Percentiles rank a stretch among this genome's conserved stretches.
phyloP scores from a whole-genome alignment of 2,888 invertebrate genomes.

The Pachymerium ferrugineum region DNA sequence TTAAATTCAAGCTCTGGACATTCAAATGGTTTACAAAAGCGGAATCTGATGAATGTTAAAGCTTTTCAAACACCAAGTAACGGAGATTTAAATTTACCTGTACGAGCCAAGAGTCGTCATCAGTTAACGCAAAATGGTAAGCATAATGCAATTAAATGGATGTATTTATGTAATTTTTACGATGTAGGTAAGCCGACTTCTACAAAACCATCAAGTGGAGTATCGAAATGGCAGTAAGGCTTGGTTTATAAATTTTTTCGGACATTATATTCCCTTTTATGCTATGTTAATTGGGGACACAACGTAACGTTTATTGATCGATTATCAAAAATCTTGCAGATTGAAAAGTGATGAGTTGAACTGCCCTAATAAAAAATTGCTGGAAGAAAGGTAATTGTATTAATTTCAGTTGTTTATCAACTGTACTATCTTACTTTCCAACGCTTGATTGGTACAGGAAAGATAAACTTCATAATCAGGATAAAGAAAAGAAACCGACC shows the following conservation, averaged over 20 bases:
- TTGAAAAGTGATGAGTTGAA: background rate
- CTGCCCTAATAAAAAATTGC: background rate
- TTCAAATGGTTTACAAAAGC: background rate
- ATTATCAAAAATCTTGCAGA: conserved; percentile 3
- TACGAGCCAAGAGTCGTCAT: too few relatives aligned
- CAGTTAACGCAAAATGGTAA: too few relatives aligned
- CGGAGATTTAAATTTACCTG: too few relatives aligned
- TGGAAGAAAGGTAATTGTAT: background rate
- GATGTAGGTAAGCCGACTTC: too few relatives aligned
- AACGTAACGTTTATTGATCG: too few relatives aligned
- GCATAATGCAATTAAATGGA: too few relatives aligned
- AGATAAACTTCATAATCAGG: background rate
- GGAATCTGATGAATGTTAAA: background rate
- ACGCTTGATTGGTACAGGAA: conserved; percentile 12
- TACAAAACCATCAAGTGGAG: background rate
- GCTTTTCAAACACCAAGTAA: background rate
- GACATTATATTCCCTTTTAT: background rate
- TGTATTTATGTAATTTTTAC: too few relatives aligned
- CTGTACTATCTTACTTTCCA: conserved; percentile 1
- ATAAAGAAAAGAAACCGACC: background rate
- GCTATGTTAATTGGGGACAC: too few relatives aligned
- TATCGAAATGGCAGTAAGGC: background rate
- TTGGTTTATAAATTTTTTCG: background rate
- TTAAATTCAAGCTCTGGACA: background rate
- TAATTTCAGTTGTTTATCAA: background rate